Base-by-base conservation (phyloP, 2,797 vertebrate genomes). In the Antrozous pallidus region DNA sequence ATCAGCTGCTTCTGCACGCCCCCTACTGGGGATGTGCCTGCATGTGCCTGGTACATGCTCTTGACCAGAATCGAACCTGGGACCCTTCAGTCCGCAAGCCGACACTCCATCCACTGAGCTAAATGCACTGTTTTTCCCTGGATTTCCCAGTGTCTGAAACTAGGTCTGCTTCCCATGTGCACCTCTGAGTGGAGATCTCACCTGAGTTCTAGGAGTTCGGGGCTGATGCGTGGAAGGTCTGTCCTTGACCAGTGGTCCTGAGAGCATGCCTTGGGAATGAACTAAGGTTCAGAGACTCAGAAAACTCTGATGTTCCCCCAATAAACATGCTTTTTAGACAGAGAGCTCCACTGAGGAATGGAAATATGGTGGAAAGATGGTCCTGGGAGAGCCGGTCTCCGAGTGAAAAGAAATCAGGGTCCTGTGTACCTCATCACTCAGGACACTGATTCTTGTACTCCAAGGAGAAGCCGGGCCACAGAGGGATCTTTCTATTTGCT, bases 141-240 rank as follows among this genome's bases (percentile, higher is more conserved):
- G 6, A n/a, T 45, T n/a, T 47, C 31, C 42, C 8, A 40, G 10
- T 71, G 54, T 61, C 45, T 58, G 12, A 86, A 42, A 85, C 26
- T 13, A 2, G 20, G 6, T 22, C 18, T 40, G 47, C 14, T 73
- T 51, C 51, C 28, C 20, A 16, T 6, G 4, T 9, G 10, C 3
- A 20, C 7, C 12, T 65, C 38, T 11, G 18, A 40, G 20, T 28
- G 3, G 8, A 69, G 16, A 33, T 4, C n/a, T n/a, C 0, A 6
- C 16, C 40, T 26, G n/a, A 74, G 38, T 24, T n/a, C 17, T 7
- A 0, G 3, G 12, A 42, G 45, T 2, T 26, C 24, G 54, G 81
- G 5, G 24, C 18, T 51, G 10, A n/a, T 28, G 28, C 40, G 12
- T 78, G 36, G 11, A 31, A 24, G 42, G 75, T 51, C 14, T 42